phyloP scores from a whole-genome alignment of 2,113 vertebrate species.

The Siphamia tubifer region DNA sequence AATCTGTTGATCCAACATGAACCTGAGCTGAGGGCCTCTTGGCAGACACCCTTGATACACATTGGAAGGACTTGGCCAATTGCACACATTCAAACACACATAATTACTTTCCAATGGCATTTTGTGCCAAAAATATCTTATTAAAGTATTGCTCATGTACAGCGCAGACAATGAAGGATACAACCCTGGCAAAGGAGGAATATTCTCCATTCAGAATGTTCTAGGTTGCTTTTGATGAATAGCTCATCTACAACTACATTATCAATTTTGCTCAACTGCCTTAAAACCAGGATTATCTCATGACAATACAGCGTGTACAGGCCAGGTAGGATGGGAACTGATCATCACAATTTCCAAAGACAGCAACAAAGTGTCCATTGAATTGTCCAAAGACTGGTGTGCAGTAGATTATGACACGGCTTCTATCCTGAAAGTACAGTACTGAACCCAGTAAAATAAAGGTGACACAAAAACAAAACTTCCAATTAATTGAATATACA shows the following conservation, averaged over 20 bases:
- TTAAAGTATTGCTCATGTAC: neutral
- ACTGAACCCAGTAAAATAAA: neutral
- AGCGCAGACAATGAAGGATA: constrained; percentile 7
- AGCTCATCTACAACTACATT: neutral
- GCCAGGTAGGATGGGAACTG: neutral
- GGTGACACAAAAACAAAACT: neutral
- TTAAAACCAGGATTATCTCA: constrained; percentile 18
- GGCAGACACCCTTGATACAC: neutral
- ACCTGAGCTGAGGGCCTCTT: constrained; percentile 8
- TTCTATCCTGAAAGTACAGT: neutral
- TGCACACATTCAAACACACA: neutral
- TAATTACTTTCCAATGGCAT: neutral
- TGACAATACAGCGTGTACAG: neutral
- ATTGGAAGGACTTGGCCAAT: constrained; percentile 19
- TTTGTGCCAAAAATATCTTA: neutral
- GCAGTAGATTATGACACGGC: neutral
- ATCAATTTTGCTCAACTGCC: constrained; percentile 12
- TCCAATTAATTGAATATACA: constrained; percentile 14
- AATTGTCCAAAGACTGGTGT: constrained; percentile 5
- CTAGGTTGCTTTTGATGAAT: neutral
- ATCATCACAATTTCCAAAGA: constrained; percentile 9
- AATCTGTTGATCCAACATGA: constrained; percentile 29
- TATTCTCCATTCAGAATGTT: neutral
- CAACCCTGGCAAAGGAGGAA: neutral
- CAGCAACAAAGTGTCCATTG: constrained; percentile 6